A percentile compares a stretch with the other conserved stretches of the same genome.
These are phyloP conservation scores for Nipponacmea schrenckii DNA, from an alignment of 2,888 invertebrate genomes.

Conservation along the genomic window DNA sequence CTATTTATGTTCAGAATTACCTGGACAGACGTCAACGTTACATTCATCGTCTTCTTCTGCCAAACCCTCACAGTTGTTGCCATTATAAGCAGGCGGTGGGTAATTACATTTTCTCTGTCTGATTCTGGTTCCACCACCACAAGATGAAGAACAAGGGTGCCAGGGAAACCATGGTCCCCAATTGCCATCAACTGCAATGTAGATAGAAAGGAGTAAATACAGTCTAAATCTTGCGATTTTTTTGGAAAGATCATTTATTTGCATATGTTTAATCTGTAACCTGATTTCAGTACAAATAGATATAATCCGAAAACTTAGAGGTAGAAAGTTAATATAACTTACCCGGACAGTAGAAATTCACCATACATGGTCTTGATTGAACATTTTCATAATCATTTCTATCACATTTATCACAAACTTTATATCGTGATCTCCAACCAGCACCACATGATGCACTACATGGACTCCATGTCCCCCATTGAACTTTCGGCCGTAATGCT, in stretches of 20 bases:
- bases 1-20: too few relatives aligned
- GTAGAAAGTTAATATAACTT: slow-evolving; percentile 14
- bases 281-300: too few relatives aligned
- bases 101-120: slow-evolving; percentile 56
- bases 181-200: slow-evolving; percentile 51
- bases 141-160: slow-evolving; percentile 48
- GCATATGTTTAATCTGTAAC: too few relatives aligned
- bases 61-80: slow-evolving; percentile 44
- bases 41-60: slow-evolving; percentile 42
- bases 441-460: slow-evolving; percentile 59
- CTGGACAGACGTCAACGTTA: slow-evolving; percentile 51
- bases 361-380: slow-evolving; percentile 52
- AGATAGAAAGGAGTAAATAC: not conserved
- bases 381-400: slow-evolving; percentile 46
- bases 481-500: not conserved
- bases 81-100: slow-evolving; percentile 56
- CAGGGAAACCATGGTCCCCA: slow-evolving; percentile 62
- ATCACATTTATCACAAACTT: slow-evolving; percentile 51
- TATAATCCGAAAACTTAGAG: too few relatives aligned
- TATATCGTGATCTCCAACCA: slow-evolving; percentile 52
- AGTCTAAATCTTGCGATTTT: too few relatives aligned
- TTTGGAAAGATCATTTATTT: too few relatives aligned
- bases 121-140: slow-evolving; percentile 47
- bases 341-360: slow-evolving; percentile 59
- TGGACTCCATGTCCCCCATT: slow-evolving; percentile 55